A percentile compares a stretch with the other conserved stretches of the same genome.
Evolutionary conservation across 2,888 invertebrate species (phyloP).

Genomic region (Sisyra terminalis): DNA sequence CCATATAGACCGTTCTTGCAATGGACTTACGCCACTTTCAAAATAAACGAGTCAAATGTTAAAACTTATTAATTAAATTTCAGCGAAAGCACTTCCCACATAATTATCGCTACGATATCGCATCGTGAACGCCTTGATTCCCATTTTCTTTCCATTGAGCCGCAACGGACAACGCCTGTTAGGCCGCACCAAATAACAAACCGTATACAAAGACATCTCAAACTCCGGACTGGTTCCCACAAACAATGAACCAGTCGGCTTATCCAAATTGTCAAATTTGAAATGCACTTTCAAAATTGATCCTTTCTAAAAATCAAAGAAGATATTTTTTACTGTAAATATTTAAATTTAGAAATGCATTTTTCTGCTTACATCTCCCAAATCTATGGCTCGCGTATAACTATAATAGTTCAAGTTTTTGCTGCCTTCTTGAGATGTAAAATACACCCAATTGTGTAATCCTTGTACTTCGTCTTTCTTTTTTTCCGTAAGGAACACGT

Average conservation of each 20-base stretch:
- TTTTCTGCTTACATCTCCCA: conserved; percentile 46
- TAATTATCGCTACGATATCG: conserved; percentile 59
- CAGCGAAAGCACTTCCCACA: conserved; percentile 69
- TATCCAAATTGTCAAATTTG: conserved; percentile 49
- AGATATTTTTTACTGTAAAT: too few species aligned
- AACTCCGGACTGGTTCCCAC: conserved; percentile 81
- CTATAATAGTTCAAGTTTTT: conserved; percentile 63
- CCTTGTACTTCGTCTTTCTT: conserved; percentile 64
- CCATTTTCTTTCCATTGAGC: conserved; percentile 51
- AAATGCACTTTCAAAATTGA: conserved; percentile 56
- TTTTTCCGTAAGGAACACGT: conserved; percentile 77
- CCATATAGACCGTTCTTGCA: too few species aligned
- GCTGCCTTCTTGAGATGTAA: conserved; percentile 55
- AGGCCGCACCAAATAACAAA: conserved; percentile 66
- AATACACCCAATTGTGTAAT: conserved; percentile 85
- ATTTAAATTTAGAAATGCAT: neutral
- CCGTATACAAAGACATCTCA: conserved; percentile 77
- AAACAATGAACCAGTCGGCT: conserved; percentile 64
- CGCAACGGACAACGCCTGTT: conserved; percentile 59
- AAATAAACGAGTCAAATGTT: too few species aligned
- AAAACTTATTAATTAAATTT: conserved; percentile 33
- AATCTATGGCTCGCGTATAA: conserved; percentile 50
- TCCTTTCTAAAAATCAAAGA: too few species aligned
- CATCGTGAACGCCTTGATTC: conserved; percentile 56
- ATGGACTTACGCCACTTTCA: too few species aligned